A percentile compares a stretch with the other conserved stretches of the same genome.
phyloP scores from a whole-genome alignment of 2,797 vertebrate genomes.

The Allobates femoralis region DNA sequence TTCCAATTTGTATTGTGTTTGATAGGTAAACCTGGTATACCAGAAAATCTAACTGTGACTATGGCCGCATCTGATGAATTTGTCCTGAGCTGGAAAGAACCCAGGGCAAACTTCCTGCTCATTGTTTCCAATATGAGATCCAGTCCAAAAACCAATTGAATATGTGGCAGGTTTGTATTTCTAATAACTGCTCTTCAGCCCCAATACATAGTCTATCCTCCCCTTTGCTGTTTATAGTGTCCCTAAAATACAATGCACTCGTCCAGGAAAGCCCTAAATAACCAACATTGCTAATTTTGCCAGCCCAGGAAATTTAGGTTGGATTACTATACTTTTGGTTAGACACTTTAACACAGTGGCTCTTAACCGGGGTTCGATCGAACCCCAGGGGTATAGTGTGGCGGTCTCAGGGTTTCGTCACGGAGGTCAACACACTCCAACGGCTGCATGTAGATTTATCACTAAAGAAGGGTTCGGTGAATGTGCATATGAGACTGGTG shows the following conservation, averaged over 20 bases:
- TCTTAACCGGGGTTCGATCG: no score
- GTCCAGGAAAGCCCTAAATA: background rate
- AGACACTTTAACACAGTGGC: background rate
- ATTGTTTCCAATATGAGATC: conserved; percentile 76
- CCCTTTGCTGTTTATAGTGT: no score
- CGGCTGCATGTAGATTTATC: no score
- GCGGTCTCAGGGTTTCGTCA: no score
- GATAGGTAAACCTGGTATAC: conserved; percentile 73
- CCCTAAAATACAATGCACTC: no score
- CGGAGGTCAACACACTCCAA: no score
- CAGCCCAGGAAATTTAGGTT: background rate
- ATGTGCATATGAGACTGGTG: no score
- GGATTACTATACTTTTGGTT: background rate
- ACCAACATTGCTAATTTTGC: background rate
- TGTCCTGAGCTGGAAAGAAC: conserved; percentile 67
- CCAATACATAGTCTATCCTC: background rate
- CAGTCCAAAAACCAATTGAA: conserved; percentile 65
- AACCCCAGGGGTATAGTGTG: no score
- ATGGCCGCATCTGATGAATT: conserved; percentile 62
- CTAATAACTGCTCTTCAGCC: background rate
- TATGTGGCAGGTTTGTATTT: conserved; percentile 70
- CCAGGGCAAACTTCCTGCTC: conserved; percentile 64
- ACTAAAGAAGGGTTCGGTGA: no score
- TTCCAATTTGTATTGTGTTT: background rate
- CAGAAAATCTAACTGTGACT: conserved; percentile 68